These are phyloP conservation scores for Chelonoidis abingdonii DNA, from an alignment of 2,113 vertebrate genomes.

Conservation along the genomic window DNA sequence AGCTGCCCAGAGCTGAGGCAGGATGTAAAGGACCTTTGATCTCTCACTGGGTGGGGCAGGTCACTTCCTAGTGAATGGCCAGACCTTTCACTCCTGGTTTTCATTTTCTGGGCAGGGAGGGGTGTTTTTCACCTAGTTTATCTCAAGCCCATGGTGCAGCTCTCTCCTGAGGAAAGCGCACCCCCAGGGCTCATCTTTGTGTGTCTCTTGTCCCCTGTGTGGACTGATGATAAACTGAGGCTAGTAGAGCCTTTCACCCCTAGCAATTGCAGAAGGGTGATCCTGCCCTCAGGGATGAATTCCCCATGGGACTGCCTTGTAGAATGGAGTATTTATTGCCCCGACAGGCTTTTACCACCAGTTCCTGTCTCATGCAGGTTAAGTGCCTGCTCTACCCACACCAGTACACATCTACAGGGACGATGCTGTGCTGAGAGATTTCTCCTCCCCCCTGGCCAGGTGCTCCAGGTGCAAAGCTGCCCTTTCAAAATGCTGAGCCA, in stretches of 20 bases:
- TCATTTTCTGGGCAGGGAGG: not conserved
- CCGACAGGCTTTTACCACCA: not conserved
- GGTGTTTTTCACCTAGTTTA: not conserved
- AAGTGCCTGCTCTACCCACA: not conserved
- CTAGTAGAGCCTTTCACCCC: not conserved
- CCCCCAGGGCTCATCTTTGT: not conserved
- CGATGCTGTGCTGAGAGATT: too few species aligned
- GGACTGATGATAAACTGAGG: not conserved
- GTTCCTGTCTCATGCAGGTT: not conserved
- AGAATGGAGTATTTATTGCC: not conserved
- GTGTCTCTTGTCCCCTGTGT: not conserved
- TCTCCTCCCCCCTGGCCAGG: not conserved
- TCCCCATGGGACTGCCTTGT: not conserved
- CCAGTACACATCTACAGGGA: not conserved
- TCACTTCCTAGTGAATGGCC: not conserved
- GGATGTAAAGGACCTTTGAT: not conserved
- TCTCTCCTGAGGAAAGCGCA: not conserved
- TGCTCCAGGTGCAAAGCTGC: not conserved
- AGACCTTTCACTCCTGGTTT: not conserved
- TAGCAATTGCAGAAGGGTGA: not conserved
- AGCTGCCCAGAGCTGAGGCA: not conserved
- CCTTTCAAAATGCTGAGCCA: not conserved
- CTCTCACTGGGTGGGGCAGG: not conserved
- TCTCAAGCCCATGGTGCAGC: not conserved
- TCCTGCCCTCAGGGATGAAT: not conserved